phyloP scores from a whole-genome alignment of 2,113 vertebrate genomes.

The Tychaedon coryphoeus region DNA sequence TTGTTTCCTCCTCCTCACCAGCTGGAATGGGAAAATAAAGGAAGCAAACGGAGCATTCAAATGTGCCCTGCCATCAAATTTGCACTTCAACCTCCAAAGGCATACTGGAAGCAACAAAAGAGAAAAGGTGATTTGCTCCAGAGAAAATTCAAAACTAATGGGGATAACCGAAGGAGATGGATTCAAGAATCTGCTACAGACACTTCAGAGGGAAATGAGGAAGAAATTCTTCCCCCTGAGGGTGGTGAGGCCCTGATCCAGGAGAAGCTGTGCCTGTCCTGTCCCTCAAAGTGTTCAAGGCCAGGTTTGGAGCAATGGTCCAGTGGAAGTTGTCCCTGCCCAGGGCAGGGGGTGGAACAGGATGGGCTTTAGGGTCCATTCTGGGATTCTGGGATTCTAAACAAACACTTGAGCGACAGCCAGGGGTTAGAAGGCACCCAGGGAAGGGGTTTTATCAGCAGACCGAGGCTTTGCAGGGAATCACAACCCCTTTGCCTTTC shows the following conservation, averaged over 20 bases:
- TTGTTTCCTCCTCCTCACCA: not conserved
- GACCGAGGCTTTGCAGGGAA: not conserved
- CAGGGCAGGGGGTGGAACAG: not conserved
- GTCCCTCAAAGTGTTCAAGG: not conserved
- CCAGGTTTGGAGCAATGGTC: not conserved
- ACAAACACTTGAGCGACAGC: fast-evolving
- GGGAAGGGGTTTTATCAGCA: not conserved
- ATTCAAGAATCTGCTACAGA: not conserved
- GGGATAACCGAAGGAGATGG: not conserved
- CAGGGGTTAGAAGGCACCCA: too few species aligned
- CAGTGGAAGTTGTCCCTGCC: not conserved
- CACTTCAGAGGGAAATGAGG: not conserved
- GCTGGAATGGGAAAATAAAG: not conserved
- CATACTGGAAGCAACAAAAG: not conserved
- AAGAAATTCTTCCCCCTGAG: not conserved
- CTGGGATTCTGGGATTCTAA: not conserved
- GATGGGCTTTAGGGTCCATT: not conserved
- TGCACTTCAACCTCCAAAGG: not conserved
- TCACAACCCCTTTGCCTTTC: not conserved
- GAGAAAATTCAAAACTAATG: not conserved
- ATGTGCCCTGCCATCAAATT: not conserved
- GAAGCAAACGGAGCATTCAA: not conserved
- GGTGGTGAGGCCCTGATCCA: not conserved
- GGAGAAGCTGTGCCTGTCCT: not conserved
- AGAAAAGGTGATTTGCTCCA: not conserved